Evolutionary conservation across 1,140 invertebrate genomes (phyloP).

Genomic region (Heterodera carotae): DNA sequence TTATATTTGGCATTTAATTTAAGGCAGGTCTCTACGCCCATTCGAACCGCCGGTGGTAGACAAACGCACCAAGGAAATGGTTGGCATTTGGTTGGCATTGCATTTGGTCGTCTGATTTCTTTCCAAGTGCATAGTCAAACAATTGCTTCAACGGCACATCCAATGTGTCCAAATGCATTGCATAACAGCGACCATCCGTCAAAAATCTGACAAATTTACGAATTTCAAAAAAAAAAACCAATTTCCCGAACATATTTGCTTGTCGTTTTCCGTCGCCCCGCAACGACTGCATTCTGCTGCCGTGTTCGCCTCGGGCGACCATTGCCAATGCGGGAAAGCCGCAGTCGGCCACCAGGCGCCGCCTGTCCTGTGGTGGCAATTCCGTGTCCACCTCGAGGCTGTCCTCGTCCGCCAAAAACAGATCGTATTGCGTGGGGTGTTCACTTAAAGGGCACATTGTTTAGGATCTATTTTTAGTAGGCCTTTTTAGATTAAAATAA

Average conservation of each 20-base stretch:
- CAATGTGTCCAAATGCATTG: conserved; percentile 4
- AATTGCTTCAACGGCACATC: conserved; percentile 14
- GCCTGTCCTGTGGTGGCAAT: conserved; percentile 22
- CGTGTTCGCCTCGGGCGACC: neutral
- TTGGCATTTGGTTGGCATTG: neutral
- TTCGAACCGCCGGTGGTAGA: too few relatives aligned
- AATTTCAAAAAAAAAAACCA: neutral
- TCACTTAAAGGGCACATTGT: conserved; percentile 24
- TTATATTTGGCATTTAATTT: too few relatives aligned
- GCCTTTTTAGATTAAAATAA: too few relatives aligned
- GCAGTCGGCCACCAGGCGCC: conserved; percentile 21
- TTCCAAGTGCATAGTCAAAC: conserved; percentile 24
- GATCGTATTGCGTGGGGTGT: conserved; percentile 15
- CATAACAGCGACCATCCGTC: conserved; percentile 24
- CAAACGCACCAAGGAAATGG: neutral
- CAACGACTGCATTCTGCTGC: neutral
- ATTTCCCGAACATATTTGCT: neutral
- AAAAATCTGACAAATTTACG: conserved; percentile 20
- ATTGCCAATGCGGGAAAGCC: conserved; percentile 24
- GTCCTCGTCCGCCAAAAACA: conserved; percentile 28
- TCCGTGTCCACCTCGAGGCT: conserved; percentile 16
- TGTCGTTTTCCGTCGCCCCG: neutral
- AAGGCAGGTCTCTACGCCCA: too few relatives aligned
- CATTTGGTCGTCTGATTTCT: neutral
- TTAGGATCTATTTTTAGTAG: neutral